These are phyloP conservation scores for Smutsia temminckii DNA, from an alignment of 2,797 vertebrate species.

Conservation along the genomic window DNA sequence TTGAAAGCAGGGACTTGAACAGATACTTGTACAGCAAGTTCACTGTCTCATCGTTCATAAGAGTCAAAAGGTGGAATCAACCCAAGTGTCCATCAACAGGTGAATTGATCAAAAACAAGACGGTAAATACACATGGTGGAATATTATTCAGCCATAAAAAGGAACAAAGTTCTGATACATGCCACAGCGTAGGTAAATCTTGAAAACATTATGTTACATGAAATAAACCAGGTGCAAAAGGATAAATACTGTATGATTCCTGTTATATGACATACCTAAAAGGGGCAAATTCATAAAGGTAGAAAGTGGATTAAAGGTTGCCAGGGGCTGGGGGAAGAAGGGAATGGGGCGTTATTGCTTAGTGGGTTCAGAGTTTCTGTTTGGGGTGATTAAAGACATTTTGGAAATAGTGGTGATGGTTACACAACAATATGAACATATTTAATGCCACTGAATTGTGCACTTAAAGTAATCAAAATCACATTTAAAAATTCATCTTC, in stretches of 20 bases:
- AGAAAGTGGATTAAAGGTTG: neutral
- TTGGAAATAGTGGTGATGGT: neutral
- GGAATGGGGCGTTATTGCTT: neutral
- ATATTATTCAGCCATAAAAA: neutral
- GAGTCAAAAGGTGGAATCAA: neutral
- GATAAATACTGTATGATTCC: neutral
- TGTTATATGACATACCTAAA: no score
- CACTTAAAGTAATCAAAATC: neutral
- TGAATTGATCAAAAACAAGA: neutral
- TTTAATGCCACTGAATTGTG: no score
- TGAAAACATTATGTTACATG: neutral
- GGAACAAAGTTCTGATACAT: neutral
- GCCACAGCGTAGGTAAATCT: rapidly evolving
- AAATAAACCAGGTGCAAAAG: neutral
- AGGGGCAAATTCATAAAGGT: neutral
- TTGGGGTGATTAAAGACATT: neutral
- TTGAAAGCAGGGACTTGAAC: neutral
- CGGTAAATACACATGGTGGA: neutral
- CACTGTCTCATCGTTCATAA: no score
- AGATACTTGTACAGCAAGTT: neutral
- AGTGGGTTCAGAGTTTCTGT: neutral
- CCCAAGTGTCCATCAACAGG: neutral
- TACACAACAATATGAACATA: neutral
- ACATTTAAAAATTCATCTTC: neutral
- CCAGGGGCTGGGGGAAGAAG: neutral